phyloP scores from a whole-genome alignment of 2,113 vertebrate species.

The Ictalurus punctatus region DNA sequence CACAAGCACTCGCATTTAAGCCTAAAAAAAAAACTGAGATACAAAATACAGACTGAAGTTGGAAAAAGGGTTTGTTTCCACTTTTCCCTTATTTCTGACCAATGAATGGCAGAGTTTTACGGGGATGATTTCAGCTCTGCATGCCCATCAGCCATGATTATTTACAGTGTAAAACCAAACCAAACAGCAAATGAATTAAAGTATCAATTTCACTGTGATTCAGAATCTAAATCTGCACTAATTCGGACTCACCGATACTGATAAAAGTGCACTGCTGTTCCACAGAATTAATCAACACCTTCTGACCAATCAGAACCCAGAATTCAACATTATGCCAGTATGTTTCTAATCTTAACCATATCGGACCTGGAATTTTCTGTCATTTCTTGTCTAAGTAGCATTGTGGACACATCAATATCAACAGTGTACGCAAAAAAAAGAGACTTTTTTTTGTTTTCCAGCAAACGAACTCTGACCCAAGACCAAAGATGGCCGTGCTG shows the following conservation, averaged over 20 bases:
- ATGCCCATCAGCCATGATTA: not conserved
- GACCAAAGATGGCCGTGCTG: not conserved
- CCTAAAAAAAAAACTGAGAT: not conserved
- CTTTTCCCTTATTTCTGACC: not conserved
- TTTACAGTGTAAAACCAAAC: not conserved
- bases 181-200: not conserved
- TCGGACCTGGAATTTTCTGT: not conserved
- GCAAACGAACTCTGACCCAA: constrained; percentile 1
- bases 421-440: not conserved
- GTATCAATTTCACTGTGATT: not conserved
- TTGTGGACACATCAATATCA: not conserved
- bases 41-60: not conserved
- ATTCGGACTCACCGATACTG: no score
- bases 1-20: not conserved
- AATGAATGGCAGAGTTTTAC: not conserved
- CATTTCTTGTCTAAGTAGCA: not conserved
- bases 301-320: not conserved
- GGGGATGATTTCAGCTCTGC: not conserved
- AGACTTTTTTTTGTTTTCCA: not conserved
- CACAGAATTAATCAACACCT: not conserved
- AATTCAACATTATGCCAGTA: not conserved
- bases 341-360: not conserved
- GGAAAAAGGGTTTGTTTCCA: not conserved
- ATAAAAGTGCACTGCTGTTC: no score
- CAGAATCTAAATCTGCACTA: not conserved